Evolutionary conservation across 2,888 invertebrate species (phyloP).

Genomic region (Synanthedon myopaeformis): DNA sequence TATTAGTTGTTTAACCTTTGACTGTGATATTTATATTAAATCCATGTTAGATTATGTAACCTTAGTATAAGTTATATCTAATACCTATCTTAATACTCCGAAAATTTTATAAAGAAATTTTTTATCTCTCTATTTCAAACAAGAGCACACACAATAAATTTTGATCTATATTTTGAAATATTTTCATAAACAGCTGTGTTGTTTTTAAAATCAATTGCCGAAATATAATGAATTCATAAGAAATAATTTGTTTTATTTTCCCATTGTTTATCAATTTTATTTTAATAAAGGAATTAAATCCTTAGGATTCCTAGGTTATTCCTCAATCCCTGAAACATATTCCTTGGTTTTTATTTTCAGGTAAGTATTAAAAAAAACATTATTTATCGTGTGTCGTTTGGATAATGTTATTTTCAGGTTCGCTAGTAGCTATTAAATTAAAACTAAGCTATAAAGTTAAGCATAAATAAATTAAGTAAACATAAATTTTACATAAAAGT

Average conservation of each 20-base stretch:
- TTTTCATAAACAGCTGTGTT: conserved; percentile 52
- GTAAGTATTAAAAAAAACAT: neutral
- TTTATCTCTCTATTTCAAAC: conserved; percentile 13
- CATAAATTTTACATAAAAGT: no score
- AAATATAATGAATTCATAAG: conserved; percentile 51
- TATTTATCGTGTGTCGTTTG: no score
- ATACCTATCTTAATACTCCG: neutral
- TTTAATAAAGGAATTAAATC: neutral
- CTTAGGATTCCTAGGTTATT: neutral
- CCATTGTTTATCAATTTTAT: neutral
- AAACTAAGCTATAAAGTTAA: no score
- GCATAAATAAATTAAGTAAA: no score
- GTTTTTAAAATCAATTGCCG: conserved; percentile 31
- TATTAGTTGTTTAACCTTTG: conserved; percentile 64
- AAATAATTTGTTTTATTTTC: conserved; percentile 19
- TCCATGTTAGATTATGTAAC: conserved; percentile 59
- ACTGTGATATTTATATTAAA: conserved; percentile 70
- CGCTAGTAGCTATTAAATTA: no score
- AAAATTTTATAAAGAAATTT: conserved; percentile 5
- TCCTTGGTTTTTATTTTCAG: neutral
- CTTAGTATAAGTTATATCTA: conserved; percentile 24
- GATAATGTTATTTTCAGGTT: no score
- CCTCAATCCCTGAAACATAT: neutral
- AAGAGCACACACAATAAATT: conserved; percentile 17
- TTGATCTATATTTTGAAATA: conserved; percentile 22